Evolutionary conservation across 2,888 invertebrate genomes (phyloP).

Genomic region (Xestia ashworthii): DNA sequence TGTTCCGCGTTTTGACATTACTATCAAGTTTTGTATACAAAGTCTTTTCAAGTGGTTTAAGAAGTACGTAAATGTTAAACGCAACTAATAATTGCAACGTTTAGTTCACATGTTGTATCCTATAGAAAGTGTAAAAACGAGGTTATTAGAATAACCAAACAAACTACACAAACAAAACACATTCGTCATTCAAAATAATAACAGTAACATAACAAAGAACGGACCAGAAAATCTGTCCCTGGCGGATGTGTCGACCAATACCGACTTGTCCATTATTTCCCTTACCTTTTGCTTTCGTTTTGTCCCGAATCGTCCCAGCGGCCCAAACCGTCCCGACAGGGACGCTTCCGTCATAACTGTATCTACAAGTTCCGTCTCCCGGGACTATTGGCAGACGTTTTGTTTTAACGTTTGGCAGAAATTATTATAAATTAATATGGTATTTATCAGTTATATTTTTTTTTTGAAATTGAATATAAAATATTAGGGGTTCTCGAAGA

Average conservation of each 20-base stretch:
- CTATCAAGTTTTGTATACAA: not conserved
- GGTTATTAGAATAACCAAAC: not conserved
- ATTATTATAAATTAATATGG: slow-evolving; percentile 26
- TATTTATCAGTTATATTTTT: not conserved
- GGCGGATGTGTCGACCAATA: slow-evolving; percentile 29
- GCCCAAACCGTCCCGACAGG: slow-evolving; percentile 9
- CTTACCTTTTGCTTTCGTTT: slow-evolving; percentile 36
- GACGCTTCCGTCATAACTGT: slow-evolving; percentile 52
- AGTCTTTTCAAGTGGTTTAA: not conserved
- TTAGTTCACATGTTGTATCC: not conserved
- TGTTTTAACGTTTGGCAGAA: slow-evolving; percentile 37
- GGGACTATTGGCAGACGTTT: slow-evolving; percentile 38
- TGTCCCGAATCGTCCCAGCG: slow-evolving; percentile 22
- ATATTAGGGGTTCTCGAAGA: not conserved
- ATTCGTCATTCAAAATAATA: slow-evolving; percentile 32
- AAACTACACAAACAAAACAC: not conserved
- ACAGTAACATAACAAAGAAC: slow-evolving; percentile 32
- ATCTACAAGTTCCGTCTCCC: slow-evolving; percentile 47
- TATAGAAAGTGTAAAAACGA: not conserved
- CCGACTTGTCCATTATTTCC: slow-evolving; percentile 37
- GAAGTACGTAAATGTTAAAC: not conserved
- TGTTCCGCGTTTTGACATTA: not conserved
- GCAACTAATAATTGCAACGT: not conserved
- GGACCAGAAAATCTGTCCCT: slow-evolving; percentile 37
- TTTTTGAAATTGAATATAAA: not conserved